A percentile compares a stretch with the other conserved stretches of the same genome.
phyloP scores from a whole-genome alignment of 2,888 invertebrate genomes.

The Sinohyriopsis cumingii region DNA sequence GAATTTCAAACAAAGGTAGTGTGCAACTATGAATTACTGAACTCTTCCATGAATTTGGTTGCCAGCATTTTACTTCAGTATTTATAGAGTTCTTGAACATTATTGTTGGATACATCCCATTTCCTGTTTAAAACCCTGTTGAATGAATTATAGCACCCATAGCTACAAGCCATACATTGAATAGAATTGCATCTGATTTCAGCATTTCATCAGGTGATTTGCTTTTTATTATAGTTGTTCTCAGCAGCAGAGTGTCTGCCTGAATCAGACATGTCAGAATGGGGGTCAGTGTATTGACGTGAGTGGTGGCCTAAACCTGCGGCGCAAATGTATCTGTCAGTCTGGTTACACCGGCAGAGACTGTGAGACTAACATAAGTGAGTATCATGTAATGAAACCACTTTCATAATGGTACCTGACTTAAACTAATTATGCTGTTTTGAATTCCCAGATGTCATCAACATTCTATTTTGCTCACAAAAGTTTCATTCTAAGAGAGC shows the following conservation, averaged over 20 bases:
- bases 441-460: too few relatives aligned
- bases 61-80: too few relatives aligned
- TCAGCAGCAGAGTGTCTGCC: too few relatives aligned
- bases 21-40: too few relatives aligned
- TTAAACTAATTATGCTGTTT: neutral
- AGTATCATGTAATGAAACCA: conserved; percentile 1
- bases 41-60: too few relatives aligned
- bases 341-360: conserved; percentile 45
- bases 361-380: conserved; percentile 49
- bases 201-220: conserved; percentile 70
- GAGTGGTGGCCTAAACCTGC: conserved; percentile 27
- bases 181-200: conserved; percentile 85
- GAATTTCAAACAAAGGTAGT: too few relatives aligned
- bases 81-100: too few relatives aligned
- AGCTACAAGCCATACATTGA: conserved; percentile 74
- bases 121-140: too few relatives aligned
- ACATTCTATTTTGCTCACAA: too few relatives aligned
- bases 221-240: too few relatives aligned
- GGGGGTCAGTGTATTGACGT: conserved; percentile 81
- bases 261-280: conserved; percentile 85
- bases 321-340: conserved; percentile 44
- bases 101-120: too few relatives aligned
- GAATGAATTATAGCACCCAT: conserved; percentile 27
- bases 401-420: neutral
- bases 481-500: too few relatives aligned